phyloP scores from a whole-genome alignment of 2,888 invertebrate genomes.

The Apodemia zela region DNA sequence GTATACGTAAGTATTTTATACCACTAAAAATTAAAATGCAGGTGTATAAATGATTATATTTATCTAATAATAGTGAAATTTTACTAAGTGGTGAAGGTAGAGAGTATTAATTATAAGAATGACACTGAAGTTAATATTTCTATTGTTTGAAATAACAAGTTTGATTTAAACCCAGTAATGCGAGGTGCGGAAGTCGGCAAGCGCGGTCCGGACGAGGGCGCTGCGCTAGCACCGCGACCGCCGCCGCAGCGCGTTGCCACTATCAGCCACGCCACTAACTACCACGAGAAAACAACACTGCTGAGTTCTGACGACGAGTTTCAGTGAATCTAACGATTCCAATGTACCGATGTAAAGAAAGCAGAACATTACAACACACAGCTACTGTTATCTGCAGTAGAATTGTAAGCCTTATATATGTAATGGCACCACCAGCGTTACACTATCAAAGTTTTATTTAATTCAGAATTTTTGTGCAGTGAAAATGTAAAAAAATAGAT shows the following conservation, averaged over 20 bases:
- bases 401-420: conserved; percentile 8
- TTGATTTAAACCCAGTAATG: conserved; percentile 51
- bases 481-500: background rate
- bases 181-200: conserved; percentile 55
- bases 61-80: too few relatives aligned
- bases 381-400: background rate
- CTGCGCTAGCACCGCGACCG: conserved; percentile 78
- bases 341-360: background rate
- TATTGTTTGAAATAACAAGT: background rate
- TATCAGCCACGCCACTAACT: conserved; percentile 86
- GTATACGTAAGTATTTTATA: too few relatives aligned
- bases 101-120: background rate
- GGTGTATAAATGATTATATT: too few relatives aligned
- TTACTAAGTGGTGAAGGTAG: background rate
- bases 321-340: conserved; percentile 77
- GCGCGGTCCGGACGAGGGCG: conserved; percentile 65
- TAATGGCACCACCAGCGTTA: background rate
- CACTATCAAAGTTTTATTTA: background rate
- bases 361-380: background rate
- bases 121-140: background rate
- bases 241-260: conserved; percentile 88
- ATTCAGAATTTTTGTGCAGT: background rate
- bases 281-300: conserved; percentile 97
- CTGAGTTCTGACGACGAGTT: conserved; percentile 97
- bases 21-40: too few relatives aligned